Evolutionary conservation across 2,888 invertebrate genomes (phyloP).

Genomic region (Microchrysa polita): DNA sequence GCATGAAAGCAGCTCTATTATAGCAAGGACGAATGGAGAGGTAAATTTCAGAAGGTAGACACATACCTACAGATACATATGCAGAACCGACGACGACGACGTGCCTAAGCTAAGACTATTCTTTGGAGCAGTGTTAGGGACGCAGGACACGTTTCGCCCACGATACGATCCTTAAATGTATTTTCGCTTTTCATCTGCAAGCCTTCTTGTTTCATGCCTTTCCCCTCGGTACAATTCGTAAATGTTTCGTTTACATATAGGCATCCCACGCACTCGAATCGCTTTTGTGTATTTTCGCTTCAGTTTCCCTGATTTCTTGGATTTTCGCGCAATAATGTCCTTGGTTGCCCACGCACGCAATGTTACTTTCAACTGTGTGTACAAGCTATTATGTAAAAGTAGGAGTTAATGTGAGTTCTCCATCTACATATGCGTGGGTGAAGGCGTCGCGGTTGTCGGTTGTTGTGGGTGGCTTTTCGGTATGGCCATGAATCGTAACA

Average conservation of each 20-base stretch:
- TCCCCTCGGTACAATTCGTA: background rate
- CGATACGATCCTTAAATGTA: background rate
- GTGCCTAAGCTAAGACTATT: conserved; percentile 27
- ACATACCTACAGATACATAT: too few species aligned
- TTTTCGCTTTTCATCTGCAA: conserved; percentile 25
- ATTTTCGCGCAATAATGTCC: conserved; percentile 35
- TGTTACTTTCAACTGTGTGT: conserved; percentile 16
- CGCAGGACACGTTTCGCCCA: background rate
- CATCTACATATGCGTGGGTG: too few species aligned
- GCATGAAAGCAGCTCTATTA: background rate
- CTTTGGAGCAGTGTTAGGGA: background rate
- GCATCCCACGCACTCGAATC: background rate
- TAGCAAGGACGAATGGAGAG: conserved; percentile 20
- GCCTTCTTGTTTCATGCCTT: background rate
- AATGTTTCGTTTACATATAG: background rate
- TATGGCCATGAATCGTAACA: conserved; percentile 18
- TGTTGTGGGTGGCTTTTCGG: conserved; percentile 9
- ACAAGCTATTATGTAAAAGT: conserved; percentile 20
- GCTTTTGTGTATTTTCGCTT: conserved; percentile 16
- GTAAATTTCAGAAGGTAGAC: background rate
- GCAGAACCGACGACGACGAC: background rate
- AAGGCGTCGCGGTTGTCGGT: too few species aligned
- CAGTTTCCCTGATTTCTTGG: conserved; percentile 8
- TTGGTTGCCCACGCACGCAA: conserved; percentile 25
- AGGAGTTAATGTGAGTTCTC: too few species aligned